Evolutionary conservation across 2,888 invertebrate genomes (phyloP), one percentile per base, ranked within the genome.

Genomic region (Slavum lentiscoides): DNA sequence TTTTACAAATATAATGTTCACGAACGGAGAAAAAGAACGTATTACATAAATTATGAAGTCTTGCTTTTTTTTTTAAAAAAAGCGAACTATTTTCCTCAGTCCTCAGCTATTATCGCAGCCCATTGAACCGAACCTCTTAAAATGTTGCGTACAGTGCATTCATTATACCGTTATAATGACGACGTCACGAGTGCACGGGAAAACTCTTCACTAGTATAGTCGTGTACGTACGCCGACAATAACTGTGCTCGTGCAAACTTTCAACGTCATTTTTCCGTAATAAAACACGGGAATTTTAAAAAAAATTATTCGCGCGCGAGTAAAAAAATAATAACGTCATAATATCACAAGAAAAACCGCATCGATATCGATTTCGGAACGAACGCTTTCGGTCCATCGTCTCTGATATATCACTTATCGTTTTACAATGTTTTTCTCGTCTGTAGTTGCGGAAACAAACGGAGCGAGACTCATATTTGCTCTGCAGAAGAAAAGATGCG

Each of bases 121-220:
- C 67, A 67, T 75, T 75, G 75, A 75, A 67, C 67, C 43, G 58
- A 17, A 67, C 23, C 58, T 39, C 75, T 75, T 67, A 58, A 67
- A 67, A 67, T 43, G 58, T 58, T 43, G 58, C 75, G 21, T 15
- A 30, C 30, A 67, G 67, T 59, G 67, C 58, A 66, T 66, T 74
- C 74, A 66, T 74, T 74, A 74, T 66, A 66, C 58, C 43, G 67
- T 75, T 67, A 75, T 58, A 75, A 75, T 43, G 75, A 67, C 58
- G 75, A 58, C 66, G 75, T 58, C 2, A 58, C 37, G 74, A 74
- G 62, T 74, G 53, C 74, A 39, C 37, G 37, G 74, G 30, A 74
- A 62, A 30, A 37, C 21, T 55, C 21, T 74, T 39, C 64, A 37
- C 37, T 39, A 17, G 19, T 13, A 37, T 37, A 13, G 30, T 30